Conservation (phyloP, 2,888 invertebrate genomes). For the Acanthosepion lycidas region DNA sequence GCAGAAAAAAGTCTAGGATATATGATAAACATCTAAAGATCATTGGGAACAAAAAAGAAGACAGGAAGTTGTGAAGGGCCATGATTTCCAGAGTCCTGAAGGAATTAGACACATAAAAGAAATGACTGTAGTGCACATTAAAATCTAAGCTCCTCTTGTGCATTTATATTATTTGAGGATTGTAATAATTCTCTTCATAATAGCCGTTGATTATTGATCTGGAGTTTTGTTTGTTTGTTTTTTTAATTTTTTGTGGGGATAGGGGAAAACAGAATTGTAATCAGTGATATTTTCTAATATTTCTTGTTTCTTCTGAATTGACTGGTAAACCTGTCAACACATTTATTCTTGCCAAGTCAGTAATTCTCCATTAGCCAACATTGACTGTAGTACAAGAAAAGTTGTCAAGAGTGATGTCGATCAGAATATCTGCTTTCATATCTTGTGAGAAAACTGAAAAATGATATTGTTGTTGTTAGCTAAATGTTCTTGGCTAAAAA, state of each 20-base stretch:
- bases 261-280: not conserved
- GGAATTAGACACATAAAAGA: too few relatives aligned
- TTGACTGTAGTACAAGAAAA: not conserved
- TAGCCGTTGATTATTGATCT: not conserved
- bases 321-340: not conserved
- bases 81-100: too few relatives aligned
- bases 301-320: not conserved
- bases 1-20: too few relatives aligned
- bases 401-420: not conserved
- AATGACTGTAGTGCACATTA: not conserved
- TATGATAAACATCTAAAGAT: too few relatives aligned
- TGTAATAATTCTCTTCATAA: not conserved
- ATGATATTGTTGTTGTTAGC: not conserved
- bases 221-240: not conserved
- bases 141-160: not conserved
- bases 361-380: not conserved
- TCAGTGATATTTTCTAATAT: not conserved
- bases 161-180: not conserved
- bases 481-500: not conserved
- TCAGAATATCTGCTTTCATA: conserved; percentile 4
- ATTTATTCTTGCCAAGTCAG: not conserved
- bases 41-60: too few relatives aligned
- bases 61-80: too few relatives aligned
- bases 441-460: not conserved
- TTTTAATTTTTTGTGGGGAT: not conserved